phyloP scores from a whole-genome alignment of 1,140 invertebrate genomes.

The Pseudomyrmex dendroicus region DNA sequence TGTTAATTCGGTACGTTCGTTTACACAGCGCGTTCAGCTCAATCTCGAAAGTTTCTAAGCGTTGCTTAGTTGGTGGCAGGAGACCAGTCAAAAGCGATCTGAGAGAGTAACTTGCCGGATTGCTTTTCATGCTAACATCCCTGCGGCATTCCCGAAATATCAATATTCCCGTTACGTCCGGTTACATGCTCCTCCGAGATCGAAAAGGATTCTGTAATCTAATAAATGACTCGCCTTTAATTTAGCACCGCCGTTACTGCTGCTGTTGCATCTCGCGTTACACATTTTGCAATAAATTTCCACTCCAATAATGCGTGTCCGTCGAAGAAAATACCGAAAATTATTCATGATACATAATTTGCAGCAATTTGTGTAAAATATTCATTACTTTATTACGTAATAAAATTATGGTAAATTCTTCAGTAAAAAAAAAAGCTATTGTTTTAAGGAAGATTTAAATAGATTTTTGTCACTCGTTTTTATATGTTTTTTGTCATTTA shows the following conservation, averaged over 20 bases:
- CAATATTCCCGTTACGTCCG: conserved; percentile 32
- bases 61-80: conserved; percentile 16
- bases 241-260: conserved; percentile 8
- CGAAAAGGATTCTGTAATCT: conserved; percentile 11
- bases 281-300: conserved; percentile 12
- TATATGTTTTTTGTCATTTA: no score
- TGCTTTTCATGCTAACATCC: conserved; percentile 38
- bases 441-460: no score
- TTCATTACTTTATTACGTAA: background rate
- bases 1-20: conserved; percentile 53
- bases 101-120: conserved; percentile 16
- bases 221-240: conserved; percentile 26
- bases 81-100: conserved; percentile 34
- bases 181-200: background rate
- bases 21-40: conserved; percentile 32
- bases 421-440: no score
- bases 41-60: conserved; percentile 51
- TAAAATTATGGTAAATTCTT: no score
- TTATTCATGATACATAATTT: conserved; percentile 2
- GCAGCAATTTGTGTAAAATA: background rate
- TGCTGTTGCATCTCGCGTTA: background rate
- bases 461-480: no score
- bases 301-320: background rate
- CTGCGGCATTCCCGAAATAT: conserved; percentile 39
- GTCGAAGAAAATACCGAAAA: background rate